Conservation (phyloP, 2,888 invertebrate species). For the Operophtera brumata region DNA sequence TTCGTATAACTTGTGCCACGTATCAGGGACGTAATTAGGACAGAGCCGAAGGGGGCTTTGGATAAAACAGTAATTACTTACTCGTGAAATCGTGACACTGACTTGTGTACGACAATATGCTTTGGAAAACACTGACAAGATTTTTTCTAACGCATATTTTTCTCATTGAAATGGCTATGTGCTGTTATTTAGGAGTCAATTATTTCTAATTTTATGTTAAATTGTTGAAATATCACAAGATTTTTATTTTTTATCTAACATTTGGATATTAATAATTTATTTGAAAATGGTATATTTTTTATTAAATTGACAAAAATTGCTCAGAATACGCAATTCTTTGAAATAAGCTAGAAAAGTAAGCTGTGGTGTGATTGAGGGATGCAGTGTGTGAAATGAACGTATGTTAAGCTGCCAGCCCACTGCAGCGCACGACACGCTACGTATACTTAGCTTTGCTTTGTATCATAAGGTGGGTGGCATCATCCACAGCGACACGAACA, state of each 20-base stretch:
- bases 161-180: background rate
- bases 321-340: constrained; percentile 31
- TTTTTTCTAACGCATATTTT: background rate
- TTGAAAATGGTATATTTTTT: constrained; percentile 30
- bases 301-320: constrained; percentile 29
- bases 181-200: constrained; percentile 11
- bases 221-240: constrained; percentile 21
- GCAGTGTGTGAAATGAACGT: constrained; percentile 7
- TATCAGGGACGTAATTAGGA: background rate
- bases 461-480: too few relatives aligned
- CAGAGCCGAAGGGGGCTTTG: background rate
- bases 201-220: constrained; percentile 7
- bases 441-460: too few relatives aligned
- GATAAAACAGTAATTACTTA: background rate
- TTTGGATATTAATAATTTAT: constrained; percentile 37
- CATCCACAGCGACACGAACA: too few relatives aligned
- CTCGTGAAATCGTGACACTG: background rate
- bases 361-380: constrained; percentile 11
- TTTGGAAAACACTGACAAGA: too few relatives aligned
- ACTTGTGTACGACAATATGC: too few relatives aligned
- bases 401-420: background rate
- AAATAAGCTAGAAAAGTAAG: constrained; percentile 13
- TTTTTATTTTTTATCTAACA: constrained; percentile 26
- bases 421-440: too few relatives aligned
- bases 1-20: too few relatives aligned